Conservation (phyloP, 2,113 vertebrate genomes). For the Oncorhynchus nerka region DNA sequence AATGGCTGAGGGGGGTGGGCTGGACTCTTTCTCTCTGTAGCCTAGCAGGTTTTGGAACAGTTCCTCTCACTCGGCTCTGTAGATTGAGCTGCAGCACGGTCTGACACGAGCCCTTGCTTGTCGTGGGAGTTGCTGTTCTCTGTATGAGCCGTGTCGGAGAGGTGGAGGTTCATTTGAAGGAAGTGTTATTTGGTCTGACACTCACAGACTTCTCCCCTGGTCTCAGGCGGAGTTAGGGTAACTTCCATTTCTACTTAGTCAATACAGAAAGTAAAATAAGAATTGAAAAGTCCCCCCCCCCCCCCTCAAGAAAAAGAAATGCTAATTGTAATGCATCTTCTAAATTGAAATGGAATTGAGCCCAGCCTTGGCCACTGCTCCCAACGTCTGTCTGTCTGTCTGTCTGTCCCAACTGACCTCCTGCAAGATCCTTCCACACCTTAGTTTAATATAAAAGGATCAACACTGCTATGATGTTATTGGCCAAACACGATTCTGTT, state of each 20-base stretch:
- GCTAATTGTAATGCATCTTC: too few species aligned
- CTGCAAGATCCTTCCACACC: not conserved
- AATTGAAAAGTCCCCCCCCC: too few species aligned
- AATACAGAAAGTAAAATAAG: too few species aligned
- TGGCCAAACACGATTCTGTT: not conserved
- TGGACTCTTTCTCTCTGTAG: not conserved
- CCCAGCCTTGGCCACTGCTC: too few species aligned
- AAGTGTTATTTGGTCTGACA: not conserved
- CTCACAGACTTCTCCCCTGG: not conserved
- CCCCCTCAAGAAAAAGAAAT: too few species aligned
- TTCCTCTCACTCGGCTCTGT: not conserved
- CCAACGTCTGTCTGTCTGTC: not conserved
- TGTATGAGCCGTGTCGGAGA: not conserved
- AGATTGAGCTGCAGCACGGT: not conserved
- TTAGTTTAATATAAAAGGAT: not conserved
- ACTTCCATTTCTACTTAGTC: too few species aligned
- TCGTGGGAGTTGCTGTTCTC: not conserved
- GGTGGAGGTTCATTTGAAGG: not conserved
- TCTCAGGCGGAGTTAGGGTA: too few species aligned
- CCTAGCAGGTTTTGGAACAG: not conserved
- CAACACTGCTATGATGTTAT: not conserved
- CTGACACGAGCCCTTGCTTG: not conserved
- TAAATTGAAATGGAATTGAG: too few species aligned
- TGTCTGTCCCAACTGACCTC: not conserved
- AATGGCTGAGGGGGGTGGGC: constrained; percentile 1